A percentile compares a stretch with the other conserved stretches of the same genome.
Evolutionary conservation across 2,113 vertebrate species (phyloP).

Genomic region (Antechinus flavipes): DNA sequence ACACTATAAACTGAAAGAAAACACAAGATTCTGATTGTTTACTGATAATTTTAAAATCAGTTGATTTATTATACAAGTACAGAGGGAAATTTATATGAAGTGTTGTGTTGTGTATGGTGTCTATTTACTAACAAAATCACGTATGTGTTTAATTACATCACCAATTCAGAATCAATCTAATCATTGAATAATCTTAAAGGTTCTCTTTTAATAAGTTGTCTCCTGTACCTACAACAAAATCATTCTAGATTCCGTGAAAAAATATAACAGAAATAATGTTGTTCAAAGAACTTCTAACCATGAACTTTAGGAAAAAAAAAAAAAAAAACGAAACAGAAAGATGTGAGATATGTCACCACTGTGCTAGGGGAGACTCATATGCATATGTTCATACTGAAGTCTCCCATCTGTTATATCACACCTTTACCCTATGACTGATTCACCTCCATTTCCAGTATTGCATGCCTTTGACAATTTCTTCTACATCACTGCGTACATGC

Average conservation of each 20-base stretch:
- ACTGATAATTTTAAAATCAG: background rate
- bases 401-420: background rate
- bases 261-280: background rate
- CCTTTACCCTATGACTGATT: background rate
- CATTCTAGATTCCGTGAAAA: background rate
- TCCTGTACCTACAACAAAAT: background rate
- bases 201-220: background rate
- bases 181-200: background rate
- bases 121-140: background rate
- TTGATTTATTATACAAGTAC: background rate
- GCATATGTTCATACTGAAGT: background rate
- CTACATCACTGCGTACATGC: background rate
- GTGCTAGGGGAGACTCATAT: background rate
- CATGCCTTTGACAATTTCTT: background rate
- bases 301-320: background rate
- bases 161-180: background rate
- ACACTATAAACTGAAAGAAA: background rate
- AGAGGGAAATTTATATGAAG: background rate
- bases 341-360: background rate
- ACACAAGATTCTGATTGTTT: background rate
- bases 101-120: background rate
- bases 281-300: background rate
- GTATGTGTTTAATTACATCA: background rate
- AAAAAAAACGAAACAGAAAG: background rate
- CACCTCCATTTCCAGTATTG: background rate